Base-by-base conservation (phyloP, 2,113 vertebrate species). In the Cariama cristata region DNA sequence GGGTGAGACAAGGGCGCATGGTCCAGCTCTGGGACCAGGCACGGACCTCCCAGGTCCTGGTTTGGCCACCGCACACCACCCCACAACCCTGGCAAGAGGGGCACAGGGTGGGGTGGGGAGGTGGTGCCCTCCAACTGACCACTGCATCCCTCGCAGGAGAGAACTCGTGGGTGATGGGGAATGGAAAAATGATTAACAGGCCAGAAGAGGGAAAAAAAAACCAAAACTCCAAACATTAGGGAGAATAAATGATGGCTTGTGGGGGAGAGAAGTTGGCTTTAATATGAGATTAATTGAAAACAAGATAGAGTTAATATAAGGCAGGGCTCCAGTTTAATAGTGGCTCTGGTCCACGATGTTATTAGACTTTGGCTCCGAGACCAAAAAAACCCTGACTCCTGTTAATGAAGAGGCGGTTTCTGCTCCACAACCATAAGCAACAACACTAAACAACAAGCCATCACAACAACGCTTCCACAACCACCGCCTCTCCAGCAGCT, bases 241-340 rank as follows among this genome's bases (percentile, higher is more conserved):
- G 40, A 62, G 49, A 77, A 95, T 7, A 88, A 90, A 77, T 52
- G 80, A 88, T 1, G 20, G 68, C 81, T 60, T 22, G 35, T 1
- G 11, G 52, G 74, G 62, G 71, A 96, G 83, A 81, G 81, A 77
- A 68, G 38, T 68, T 69, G 63, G 55, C 75, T 96, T 60, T 93
- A 79, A 75, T 52, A 77, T 0, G 4, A 81, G 81, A 77, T 59
- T 94, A 94, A 93, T n/a, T 3, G 28, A 92, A 95, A 97, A 93
- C 76, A 71, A 94, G 79, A 94, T 44, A 94, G 76, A 92, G 95
- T 64, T 95, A 95, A 96, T 74, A 76, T 11, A 96, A 89, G 88
- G 83, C 94, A 96, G 82, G 86, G 91, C 86, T 96, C 60, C 69
- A 90, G 83, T 67, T 91, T 76, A 88, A 88, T 28, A 52, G 71